Percentiles rank a stretch among this genome's conserved stretches.
These are phyloP conservation scores for Lithophane semibrunnea DNA, from an alignment of 2,888 invertebrate species.

Conservation along the genomic window DNA sequence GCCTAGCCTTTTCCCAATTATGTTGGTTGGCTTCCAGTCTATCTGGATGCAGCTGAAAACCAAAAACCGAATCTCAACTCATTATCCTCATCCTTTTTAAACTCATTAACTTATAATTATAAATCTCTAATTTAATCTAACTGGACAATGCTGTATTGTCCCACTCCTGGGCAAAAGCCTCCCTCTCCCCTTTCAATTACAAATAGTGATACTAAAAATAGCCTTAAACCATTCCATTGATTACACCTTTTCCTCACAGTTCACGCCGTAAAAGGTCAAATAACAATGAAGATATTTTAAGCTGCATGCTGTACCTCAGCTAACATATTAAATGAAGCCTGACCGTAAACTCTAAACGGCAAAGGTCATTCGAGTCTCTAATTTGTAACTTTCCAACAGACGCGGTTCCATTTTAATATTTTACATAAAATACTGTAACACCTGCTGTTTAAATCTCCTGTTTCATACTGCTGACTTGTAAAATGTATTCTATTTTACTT, in stretches of 20 bases:
- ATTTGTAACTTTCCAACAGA: constrained; percentile 78
- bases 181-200: not conserved
- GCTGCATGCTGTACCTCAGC: constrained; percentile 7
- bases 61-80: no score
- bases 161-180: not conserved
- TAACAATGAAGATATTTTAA: constrained; percentile 31
- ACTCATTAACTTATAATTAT: not conserved
- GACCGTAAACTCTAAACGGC: constrained; percentile 70
- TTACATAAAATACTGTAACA: constrained; percentile 82
- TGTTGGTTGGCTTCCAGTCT: no score
- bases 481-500: constrained; percentile 71
- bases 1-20: no score
- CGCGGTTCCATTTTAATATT: constrained; percentile 81
- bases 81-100: not conserved
- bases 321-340: constrained; percentile 57
- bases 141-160: not conserved
- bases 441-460: constrained; percentile 80
- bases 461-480: constrained; percentile 74
- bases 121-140: not conserved
- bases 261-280: constrained; percentile 16
- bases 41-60: no score
- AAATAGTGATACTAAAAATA: not conserved
- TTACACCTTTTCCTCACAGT: not conserved
- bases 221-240: no score
- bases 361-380: constrained; percentile 79